phyloP scores from a whole-genome alignment of 2,888 invertebrate genomes.

The Xestia rhomboidea region DNA sequence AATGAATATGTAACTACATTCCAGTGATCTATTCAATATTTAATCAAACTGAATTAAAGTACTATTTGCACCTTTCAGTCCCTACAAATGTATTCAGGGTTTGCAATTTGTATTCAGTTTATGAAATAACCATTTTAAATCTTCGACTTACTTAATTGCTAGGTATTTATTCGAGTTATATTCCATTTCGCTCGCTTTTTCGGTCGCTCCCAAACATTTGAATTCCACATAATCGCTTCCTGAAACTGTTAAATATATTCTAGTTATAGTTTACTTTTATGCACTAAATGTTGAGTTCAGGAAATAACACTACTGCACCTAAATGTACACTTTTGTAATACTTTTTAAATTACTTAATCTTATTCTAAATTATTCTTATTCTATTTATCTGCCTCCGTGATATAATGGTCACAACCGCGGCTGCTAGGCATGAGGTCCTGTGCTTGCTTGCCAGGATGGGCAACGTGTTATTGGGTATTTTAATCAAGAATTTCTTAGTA shows the following conservation, averaged over 20 bases:
- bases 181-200: too few species aligned
- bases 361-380: too few species aligned
- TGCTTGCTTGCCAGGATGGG: not conserved
- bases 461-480: not conserved
- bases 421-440: not conserved
- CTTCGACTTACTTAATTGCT: not conserved
- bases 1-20: constrained; percentile 45
- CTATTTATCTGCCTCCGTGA: not conserved
- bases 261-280: too few species aligned
- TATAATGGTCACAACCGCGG: not conserved
- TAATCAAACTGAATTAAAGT: constrained; percentile 31
- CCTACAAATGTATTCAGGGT: constrained; percentile 19
- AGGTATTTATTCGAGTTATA: not conserved
- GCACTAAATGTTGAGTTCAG: too few species aligned
- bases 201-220: too few species aligned
- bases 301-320: too few species aligned
- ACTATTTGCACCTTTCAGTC: constrained; percentile 22
- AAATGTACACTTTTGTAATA: too few species aligned
- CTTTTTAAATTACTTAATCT: too few species aligned
- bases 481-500: not conserved
- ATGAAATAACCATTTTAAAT: not conserved
- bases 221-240: too few species aligned
- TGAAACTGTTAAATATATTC: too few species aligned
- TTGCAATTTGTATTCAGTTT: constrained; percentile 16
- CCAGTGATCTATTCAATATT: constrained; percentile 11